Evolutionary conservation across 2,888 invertebrate species (phyloP).

Genomic region (Uropetala carovei): DNA sequence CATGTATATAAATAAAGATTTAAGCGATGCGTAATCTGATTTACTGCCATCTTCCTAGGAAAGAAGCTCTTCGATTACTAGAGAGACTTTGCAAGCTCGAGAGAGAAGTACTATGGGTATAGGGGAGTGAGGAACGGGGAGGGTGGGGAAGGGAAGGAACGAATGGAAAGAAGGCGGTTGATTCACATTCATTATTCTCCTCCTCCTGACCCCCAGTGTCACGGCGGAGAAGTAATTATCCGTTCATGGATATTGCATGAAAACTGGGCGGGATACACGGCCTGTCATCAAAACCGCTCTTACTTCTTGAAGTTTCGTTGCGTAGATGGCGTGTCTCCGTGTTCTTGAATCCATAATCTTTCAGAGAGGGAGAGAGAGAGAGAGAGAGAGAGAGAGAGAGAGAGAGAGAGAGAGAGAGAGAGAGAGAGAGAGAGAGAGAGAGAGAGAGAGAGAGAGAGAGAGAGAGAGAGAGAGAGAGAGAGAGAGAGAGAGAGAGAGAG

Average conservation of each 20-base stretch:
- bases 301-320: background rate
- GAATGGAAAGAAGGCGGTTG: background rate
- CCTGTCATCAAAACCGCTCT: slow-evolving; percentile 12
- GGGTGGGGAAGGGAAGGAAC: background rate
- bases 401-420: background rate
- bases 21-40: background rate
- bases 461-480: background rate
- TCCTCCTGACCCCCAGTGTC: background rate
- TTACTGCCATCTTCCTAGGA: background rate
- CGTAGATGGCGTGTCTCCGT: background rate
- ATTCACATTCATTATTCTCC: slow-evolving; percentile 49
- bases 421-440: background rate
- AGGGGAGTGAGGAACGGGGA: background rate
- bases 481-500: background rate
- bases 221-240: slow-evolving; percentile 27
- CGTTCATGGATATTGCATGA: slow-evolving; percentile 39
- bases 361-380: background rate
- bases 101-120: too few species aligned
- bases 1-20: background rate
- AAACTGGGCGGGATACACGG: background rate
- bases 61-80: background rate
- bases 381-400: background rate
- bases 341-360: slow-evolving; percentile 15
- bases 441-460: background rate
- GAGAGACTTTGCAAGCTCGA: background rate